phyloP scores from a whole-genome alignment of 2,888 invertebrate genomes.

The Abrostola triplasia region DNA sequence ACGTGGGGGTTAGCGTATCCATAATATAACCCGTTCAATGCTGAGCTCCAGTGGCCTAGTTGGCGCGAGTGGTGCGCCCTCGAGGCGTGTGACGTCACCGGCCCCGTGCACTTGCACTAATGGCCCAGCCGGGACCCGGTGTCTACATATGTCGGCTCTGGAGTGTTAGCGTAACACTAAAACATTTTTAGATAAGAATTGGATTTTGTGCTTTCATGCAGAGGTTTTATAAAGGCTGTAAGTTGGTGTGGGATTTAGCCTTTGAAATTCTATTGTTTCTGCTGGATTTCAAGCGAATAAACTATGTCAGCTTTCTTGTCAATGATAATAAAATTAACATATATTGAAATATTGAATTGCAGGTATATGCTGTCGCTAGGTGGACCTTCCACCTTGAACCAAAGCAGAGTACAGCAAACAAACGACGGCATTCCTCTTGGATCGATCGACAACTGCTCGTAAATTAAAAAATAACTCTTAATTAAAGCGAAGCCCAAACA shows the following conservation, averaged over 20 bases:
- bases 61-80: conserved; percentile 74
- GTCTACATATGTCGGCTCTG: conserved; percentile 38
- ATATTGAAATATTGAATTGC: too few relatives aligned
- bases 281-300: conserved; percentile 5
- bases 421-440: too few relatives aligned
- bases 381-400: too few relatives aligned
- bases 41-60: conserved; percentile 75
- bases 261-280: background rate
- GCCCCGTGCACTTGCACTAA: conserved; percentile 69
- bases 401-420: too few relatives aligned
- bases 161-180: conserved; percentile 37
- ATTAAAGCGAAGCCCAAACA: too few relatives aligned
- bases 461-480: too few relatives aligned
- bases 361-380: too few relatives aligned
- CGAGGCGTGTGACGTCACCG: conserved; percentile 75
- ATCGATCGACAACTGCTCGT: too few relatives aligned
- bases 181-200: conserved; percentile 44
- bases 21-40: conserved; percentile 57
- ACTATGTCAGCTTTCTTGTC: too few relatives aligned
- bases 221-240: conserved; percentile 4
- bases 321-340: too few relatives aligned
- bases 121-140: conserved; percentile 60
- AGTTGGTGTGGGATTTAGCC: background rate
- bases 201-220: conserved; percentile 26
- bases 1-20: conserved; percentile 38